Conservation (phyloP, 2,797 vertebrate species). For the Acipenser ruthenus region DNA sequence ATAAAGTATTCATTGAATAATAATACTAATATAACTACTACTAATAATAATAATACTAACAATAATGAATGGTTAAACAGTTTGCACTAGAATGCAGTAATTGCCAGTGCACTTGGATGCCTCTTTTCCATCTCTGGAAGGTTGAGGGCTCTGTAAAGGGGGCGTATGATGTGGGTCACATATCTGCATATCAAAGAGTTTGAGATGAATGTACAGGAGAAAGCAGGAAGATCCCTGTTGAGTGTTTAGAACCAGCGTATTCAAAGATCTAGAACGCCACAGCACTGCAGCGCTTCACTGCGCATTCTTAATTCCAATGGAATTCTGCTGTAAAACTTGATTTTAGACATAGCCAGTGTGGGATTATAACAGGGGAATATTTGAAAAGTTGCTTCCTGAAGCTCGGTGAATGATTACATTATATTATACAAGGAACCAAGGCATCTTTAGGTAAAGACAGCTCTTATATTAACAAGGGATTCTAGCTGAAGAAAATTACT, state of each 20-base stretch:
- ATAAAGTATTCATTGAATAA: too few species aligned
- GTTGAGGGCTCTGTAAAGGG: neutral
- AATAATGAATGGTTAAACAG: too few species aligned
- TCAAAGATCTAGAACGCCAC: conserved; percentile 5
- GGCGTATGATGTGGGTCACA: conserved; percentile 9
- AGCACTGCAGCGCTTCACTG: neutral
- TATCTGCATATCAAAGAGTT: conserved; percentile 15
- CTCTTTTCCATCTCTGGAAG: neutral
- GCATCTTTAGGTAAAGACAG: neutral
- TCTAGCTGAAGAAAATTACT: too few species aligned
- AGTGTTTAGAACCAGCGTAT: conserved; percentile 8
- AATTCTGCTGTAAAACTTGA: neutral
- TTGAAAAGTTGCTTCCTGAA: neutral
- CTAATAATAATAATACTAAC: too few species aligned
- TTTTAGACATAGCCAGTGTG: neutral
- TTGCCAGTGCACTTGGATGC: too few species aligned
- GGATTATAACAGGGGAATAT: neutral
- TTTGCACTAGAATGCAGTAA: too few species aligned
- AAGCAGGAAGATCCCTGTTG: conserved; percentile 4
- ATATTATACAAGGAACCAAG: neutral
- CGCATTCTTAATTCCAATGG: neutral
- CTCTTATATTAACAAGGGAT: too few species aligned
- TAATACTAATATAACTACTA: too few species aligned
- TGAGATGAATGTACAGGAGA: conserved; percentile 5
- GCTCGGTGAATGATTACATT: neutral